Evolutionary conservation across 2,113 vertebrate species (phyloP).

Genomic region (Alligator mississippiensis): DNA sequence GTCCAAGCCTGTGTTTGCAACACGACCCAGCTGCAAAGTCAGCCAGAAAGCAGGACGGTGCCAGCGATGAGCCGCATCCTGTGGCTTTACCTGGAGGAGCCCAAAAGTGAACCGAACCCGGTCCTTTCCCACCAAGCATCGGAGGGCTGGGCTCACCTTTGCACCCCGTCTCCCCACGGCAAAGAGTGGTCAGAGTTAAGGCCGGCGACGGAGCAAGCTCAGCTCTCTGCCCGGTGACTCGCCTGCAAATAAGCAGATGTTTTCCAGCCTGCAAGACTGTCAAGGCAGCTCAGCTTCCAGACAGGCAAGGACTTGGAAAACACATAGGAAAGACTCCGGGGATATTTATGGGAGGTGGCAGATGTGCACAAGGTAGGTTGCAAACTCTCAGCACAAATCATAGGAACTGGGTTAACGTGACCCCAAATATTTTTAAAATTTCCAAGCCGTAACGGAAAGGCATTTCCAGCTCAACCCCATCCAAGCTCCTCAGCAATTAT

Average conservation of each 20-base stretch:
- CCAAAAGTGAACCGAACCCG: background rate
- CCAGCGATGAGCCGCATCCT: background rate
- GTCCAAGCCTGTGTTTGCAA: background rate
- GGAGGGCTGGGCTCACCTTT: background rate
- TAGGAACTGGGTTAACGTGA: conserved; percentile 51
- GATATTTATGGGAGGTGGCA: conserved; percentile 36
- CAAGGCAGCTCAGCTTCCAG: background rate
- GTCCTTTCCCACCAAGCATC: background rate
- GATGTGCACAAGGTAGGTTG: background rate
- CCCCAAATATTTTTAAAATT: conserved; percentile 43
- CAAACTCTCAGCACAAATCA: background rate
- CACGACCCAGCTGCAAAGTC: background rate
- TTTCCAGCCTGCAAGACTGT: background rate
- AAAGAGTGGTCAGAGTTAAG: background rate
- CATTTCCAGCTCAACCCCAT: conserved; percentile 62
- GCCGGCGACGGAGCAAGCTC: background rate
- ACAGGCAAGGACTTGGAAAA: background rate
- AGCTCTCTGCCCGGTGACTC: background rate
- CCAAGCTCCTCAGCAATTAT: conserved; percentile 67
- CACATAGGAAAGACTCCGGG: fast-evolving
- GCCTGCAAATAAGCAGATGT: background rate
- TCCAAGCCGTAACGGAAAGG: conserved; percentile 58
- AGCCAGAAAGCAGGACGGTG: background rate
- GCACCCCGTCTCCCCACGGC: background rate
- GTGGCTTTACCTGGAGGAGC: background rate